These are phyloP conservation scores for Chaetodon trifascialis DNA, from an alignment of 2,113 vertebrate species.

Conservation along the genomic window DNA sequence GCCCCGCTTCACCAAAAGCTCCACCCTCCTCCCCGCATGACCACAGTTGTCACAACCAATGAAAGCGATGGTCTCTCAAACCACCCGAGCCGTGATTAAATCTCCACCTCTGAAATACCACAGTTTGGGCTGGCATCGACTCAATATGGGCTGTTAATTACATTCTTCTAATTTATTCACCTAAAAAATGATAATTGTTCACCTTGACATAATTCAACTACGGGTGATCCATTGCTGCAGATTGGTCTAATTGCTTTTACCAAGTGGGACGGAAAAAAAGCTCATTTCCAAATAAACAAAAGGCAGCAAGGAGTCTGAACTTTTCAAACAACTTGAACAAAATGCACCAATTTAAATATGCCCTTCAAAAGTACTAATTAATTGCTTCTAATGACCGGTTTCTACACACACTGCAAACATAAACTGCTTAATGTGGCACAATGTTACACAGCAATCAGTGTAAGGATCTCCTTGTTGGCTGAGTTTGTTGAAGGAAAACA, in stretches of 20 bases:
- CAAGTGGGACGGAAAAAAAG: constrained; percentile 9
- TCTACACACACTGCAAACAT: neutral
- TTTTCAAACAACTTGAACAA: constrained; percentile 26
- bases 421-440: neutral
- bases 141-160: constrained; percentile 77
- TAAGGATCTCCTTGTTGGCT: neutral
- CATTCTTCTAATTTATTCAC: constrained; percentile 80
- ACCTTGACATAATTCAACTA: constrained; percentile 78
- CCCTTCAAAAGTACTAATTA: constrained; percentile 24
- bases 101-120: constrained; percentile 68
- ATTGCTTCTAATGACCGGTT: constrained; percentile 8
- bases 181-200: constrained; percentile 81
- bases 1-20: neutral
- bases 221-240: constrained; percentile 64
- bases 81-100: constrained; percentile 70
- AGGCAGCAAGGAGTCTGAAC: constrained; percentile 22
- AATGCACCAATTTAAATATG: constrained; percentile 29
- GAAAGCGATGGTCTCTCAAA: constrained; percentile 60
- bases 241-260: constrained; percentile 73
- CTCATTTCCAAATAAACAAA: constrained; percentile 23
- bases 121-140: constrained; percentile 59
- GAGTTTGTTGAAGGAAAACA: neutral
- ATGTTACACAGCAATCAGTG: neutral
- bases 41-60: constrained; percentile 67
- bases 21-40: neutral